These are phyloP conservation scores for Drosophila carrolli DNA, from an alignment of 1,140 invertebrate species.

Conservation along the genomic window DNA sequence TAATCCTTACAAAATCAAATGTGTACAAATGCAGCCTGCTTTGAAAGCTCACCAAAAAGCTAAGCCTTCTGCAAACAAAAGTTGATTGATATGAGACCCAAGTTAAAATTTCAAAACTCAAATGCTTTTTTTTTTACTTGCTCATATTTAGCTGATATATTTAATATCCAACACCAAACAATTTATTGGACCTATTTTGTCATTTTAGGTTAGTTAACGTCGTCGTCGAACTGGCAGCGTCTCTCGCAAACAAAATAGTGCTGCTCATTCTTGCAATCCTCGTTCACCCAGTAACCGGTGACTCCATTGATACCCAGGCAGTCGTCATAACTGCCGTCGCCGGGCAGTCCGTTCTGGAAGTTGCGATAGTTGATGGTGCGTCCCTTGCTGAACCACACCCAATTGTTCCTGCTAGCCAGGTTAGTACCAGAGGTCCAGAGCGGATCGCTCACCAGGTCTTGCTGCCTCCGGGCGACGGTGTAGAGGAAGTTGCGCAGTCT, in stretches of 20 bases:
- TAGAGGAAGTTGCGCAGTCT: conserved; percentile 36
- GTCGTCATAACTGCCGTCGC: background rate
- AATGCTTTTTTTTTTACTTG: background rate
- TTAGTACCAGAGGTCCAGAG: conserved; percentile 50
- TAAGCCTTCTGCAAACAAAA: background rate
- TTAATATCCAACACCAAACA: background rate
- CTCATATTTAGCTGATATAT: background rate
- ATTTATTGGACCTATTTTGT: background rate
- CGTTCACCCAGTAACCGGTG: conserved; percentile 25
- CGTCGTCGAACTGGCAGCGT: conserved; percentile 40
- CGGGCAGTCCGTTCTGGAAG: conserved; percentile 27
- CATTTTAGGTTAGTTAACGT: conserved; percentile 1
- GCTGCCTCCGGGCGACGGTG: conserved; percentile 9
- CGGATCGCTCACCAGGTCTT: conserved; percentile 14
- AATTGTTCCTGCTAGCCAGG: conserved; percentile 24
- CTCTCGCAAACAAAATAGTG: conserved; percentile 39
- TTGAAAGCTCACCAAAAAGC: background rate
- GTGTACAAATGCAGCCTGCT: background rate
- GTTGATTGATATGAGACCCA: background rate
- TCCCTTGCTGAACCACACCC: conserved; percentile 51
- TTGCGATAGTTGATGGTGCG: conserved; percentile 44
- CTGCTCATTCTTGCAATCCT: background rate
- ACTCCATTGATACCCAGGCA: conserved; percentile 33
- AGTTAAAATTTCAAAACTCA: background rate
- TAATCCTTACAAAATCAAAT: background rate